Percentiles rank a stretch among this genome's conserved stretches.
phyloP scores from a whole-genome alignment of 1,140 invertebrate species.

The Callitettix versicolor region DNA sequence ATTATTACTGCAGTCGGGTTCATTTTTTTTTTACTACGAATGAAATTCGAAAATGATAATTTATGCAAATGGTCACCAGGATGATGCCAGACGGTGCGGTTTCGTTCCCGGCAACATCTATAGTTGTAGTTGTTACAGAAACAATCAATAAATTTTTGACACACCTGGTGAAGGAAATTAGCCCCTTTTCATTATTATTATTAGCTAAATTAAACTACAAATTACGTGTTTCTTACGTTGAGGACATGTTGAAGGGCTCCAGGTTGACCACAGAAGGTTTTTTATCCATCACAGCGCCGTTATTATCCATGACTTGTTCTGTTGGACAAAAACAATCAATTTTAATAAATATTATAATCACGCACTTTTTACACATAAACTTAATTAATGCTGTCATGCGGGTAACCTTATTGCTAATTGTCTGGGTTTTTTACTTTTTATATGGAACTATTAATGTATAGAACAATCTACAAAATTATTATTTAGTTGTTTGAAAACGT shows the following conservation, averaged over 20 bases:
- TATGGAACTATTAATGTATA: too few species aligned
- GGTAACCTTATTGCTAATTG: too few species aligned
- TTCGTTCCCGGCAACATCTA: too few species aligned
- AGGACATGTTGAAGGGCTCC: slow-evolving; percentile 7
- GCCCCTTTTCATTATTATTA: not conserved
- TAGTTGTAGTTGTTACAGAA: not conserved
- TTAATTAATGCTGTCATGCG: too few species aligned
- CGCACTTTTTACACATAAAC: too few species aligned
- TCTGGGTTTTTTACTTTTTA: too few species aligned
- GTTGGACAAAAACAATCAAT: not conserved
- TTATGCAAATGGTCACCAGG: not conserved
- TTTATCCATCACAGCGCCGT: not conserved
- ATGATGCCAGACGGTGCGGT: not conserved
- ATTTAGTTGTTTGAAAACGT: too few species aligned
- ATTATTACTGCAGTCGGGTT: too few species aligned
- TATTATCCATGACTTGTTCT: slow-evolving; percentile 1
- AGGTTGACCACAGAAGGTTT: not conserved
- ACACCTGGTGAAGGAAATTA: too few species aligned
- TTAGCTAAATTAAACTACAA: not conserved
- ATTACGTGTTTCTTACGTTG: not conserved
- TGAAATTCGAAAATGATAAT: not conserved
- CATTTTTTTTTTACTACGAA: too few species aligned
- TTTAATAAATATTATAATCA: too few species aligned
- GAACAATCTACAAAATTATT: too few species aligned
- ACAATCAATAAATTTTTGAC: not conserved